Conservation (phyloP, 1,140 invertebrate genomes). For the Himalopsyche phryganea region DNA sequence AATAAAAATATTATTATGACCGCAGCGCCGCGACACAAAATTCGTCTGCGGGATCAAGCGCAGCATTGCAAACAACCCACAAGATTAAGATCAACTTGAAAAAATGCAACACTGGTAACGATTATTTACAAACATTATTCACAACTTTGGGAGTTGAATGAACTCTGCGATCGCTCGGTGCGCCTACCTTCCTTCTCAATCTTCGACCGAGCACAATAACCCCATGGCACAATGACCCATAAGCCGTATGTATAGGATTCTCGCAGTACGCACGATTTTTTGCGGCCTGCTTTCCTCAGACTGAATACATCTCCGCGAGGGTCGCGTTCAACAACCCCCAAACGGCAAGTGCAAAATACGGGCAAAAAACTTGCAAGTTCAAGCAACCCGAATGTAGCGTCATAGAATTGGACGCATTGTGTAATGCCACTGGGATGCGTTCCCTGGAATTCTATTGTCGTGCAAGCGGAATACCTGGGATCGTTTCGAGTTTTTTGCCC, state of each 20-base stretch:
- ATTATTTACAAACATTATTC: constrained; percentile 24
- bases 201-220: constrained; percentile 26
- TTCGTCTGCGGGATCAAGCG: too few species aligned
- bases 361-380: constrained; percentile 29
- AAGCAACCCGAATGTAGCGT: constrained; percentile 22
- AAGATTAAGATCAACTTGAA: constrained; percentile 1
- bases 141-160: constrained; percentile 30
- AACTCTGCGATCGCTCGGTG: constrained; percentile 20
- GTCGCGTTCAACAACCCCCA: constrained; percentile 32
- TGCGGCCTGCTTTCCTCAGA: not conserved
- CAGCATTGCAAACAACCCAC: not conserved
- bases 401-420: constrained; percentile 8
- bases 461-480: constrained; percentile 12
- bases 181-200: constrained; percentile 1
- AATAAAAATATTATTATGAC: not conserved
- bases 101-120: constrained; percentile 18
- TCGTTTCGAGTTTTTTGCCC: constrained; percentile 15
- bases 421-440: constrained; percentile 9
- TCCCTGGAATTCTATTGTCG: constrained; percentile 9
- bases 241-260: not conserved
- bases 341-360: constrained; percentile 28
- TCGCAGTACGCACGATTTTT: constrained; percentile 10
- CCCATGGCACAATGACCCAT: constrained; percentile 32
- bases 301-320: constrained; percentile 15
- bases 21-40: too few species aligned